Evolutionary conservation across 2,797 vertebrate genomes (phyloP).

Genomic region (Lindbergichthys nudifrons): DNA sequence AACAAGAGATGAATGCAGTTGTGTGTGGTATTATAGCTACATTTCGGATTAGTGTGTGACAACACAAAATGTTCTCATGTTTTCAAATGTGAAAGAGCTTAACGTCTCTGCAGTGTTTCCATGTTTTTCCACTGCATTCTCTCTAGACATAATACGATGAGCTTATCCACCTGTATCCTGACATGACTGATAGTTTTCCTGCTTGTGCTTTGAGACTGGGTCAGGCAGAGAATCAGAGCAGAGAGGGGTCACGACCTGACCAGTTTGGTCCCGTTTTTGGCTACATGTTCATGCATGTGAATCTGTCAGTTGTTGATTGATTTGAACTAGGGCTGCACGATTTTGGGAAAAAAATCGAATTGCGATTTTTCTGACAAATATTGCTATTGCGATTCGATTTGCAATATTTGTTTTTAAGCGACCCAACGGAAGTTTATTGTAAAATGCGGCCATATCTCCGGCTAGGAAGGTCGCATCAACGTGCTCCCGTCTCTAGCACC

Average conservation of each 20-base stretch:
- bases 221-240: conserved; percentile 9
- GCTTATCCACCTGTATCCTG: conserved; percentile 8
- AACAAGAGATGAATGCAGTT: conserved; percentile 32
- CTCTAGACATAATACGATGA: not conserved
- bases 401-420: too few species aligned
- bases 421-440: too few species aligned
- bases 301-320: conserved; percentile 1
- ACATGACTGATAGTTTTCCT: not conserved
- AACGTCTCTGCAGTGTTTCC: not conserved
- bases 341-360: too few species aligned
- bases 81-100: conserved; percentile 15
- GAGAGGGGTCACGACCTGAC: not conserved
- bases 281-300: not conserved
- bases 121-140: not conserved
- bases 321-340: too few species aligned
- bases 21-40: conserved; percentile 9
- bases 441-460: too few species aligned
- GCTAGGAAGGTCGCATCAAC: too few species aligned
- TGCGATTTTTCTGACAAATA: too few species aligned
- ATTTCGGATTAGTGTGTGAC: conserved; percentile 32
- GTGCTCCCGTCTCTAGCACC: too few species aligned
- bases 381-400: too few species aligned
- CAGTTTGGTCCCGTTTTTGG: not conserved
- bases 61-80: conserved; percentile 10
- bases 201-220: not conserved